Percentiles rank a stretch among this genome's conserved stretches.
Evolutionary conservation across 2,888 invertebrate genomes (phyloP).

Genomic region (Aspidiotus rigidus): DNA sequence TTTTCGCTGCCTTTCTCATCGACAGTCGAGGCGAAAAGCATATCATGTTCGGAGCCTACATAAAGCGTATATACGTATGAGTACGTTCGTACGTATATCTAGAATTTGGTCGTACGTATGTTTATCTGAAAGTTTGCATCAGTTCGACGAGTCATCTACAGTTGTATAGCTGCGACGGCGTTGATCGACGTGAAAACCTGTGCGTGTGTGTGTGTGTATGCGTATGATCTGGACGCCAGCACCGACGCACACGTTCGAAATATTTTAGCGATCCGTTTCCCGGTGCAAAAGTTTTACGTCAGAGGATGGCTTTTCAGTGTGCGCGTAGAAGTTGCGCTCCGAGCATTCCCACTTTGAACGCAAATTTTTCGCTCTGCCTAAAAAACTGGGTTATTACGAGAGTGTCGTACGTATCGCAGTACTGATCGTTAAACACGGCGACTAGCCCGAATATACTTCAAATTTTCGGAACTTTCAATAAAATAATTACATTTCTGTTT

Average conservation of each 20-base stretch:
- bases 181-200: background rate
- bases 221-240: conserved; percentile 22
- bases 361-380: conserved; percentile 32
- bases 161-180: background rate
- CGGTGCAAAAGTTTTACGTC: conserved; percentile 34
- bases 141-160: background rate
- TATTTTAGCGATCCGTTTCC: conserved; percentile 34
- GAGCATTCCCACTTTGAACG: conserved; percentile 25
- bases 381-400: conserved; percentile 32
- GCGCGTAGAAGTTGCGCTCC: conserved; percentile 27
- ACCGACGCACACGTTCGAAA: conserved; percentile 27
- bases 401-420: conserved; percentile 25
- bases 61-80: no score
- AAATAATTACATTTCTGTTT: no score
- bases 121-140: background rate
- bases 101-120: no score
- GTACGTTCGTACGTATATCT: no score
- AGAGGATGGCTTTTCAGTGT: conserved; percentile 30
- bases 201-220: conserved; percentile 13
- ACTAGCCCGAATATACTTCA: conserved; percentile 7
- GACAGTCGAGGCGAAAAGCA: no score
- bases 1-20: no score
- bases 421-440: conserved; percentile 19
- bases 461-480: no score
- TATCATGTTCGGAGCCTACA: no score